Evolutionary conservation across 2,113 vertebrate species (phyloP), one percentile per base, ranked within the genome.

Genomic region (Kryptolebias marmoratus): DNA sequence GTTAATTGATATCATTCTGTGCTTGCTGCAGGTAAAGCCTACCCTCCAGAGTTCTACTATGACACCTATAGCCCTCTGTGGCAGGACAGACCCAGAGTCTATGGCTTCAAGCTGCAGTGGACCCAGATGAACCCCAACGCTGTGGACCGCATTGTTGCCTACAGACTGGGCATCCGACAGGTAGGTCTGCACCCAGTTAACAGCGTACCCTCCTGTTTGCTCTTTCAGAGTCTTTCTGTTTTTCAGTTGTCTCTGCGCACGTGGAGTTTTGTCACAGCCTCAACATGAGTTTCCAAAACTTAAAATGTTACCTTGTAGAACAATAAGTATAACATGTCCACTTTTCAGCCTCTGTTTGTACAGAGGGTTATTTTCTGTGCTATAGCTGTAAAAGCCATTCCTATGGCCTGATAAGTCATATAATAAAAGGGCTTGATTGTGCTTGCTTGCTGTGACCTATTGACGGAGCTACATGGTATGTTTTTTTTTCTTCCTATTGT

Each of bases 21-120:
- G 36, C 44, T 84, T 62, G 64, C 87, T 88, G 0, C 91, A 99
- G 97, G 97, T 10, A 97, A 98, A 75, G 97, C 98, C 64, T 98
- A 96, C 1, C 89, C 97, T 30, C 97, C 97, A 0, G 98, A 99
- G 79, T 99, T 99, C 88, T 99, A 97, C 90, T 99, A 98, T 0
- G 98, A 99, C 56, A 99, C 97, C n/a, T 98, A 98, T 84, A 99
- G 94, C 69, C 97, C 98, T 0, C 93, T 98, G 77, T 98, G 97
- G 97, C 97, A 98, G 88, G 97, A 97, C 93, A 87, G 95, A 16
- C 96, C 96, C 9, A 93, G 96, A 0, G 95, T 98, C 28, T 99
- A 97, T 11, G 95, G 95, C 71, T 99, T 96, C 90, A 98, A 96
- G 71, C 94, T 99, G 0, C 97, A 99, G 89, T 99, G 98, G 98